Conservation (phyloP, 2,888 invertebrate genomes). For the Conus canariensis region DNA sequence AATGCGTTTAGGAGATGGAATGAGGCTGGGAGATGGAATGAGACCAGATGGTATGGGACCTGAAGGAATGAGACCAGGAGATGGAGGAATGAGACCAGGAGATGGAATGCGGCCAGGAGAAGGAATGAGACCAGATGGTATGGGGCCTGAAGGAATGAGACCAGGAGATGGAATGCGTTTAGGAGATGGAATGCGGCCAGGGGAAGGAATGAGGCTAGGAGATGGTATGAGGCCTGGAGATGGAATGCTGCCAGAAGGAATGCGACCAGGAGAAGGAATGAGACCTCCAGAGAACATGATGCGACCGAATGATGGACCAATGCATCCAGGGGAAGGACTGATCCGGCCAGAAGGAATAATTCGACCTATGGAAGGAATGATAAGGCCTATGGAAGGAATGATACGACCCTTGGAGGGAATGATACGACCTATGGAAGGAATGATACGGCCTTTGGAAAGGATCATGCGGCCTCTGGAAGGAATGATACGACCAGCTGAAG, state of each 20-base stretch:
- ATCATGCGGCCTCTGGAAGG: slow-evolving; percentile 16
- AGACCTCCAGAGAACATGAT: neutral
- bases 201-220: neutral
- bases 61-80: neutral
- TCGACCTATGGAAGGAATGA: neutral
- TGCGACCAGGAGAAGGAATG: neutral
- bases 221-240: neutral
- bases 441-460: neutral
- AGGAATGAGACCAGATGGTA: neutral
- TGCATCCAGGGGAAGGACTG: neutral
- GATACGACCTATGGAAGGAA: slow-evolving; percentile 1
- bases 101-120: neutral
- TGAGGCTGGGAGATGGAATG: neutral
- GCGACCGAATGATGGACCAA: neutral
- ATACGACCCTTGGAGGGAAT: neutral
- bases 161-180: neutral
- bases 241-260: neutral
- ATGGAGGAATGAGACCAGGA: neutral
- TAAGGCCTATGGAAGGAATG: neutral
- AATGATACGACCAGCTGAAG: slow-evolving; percentile 42
- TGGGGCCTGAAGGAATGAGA: neutral
- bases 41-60: neutral
- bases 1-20: neutral
- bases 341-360: neutral
- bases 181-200: neutral